Evolutionary conservation across 92 coral and sea anemone genomes (phyloP).

Genomic region (Pocillopora grandis): DNA sequence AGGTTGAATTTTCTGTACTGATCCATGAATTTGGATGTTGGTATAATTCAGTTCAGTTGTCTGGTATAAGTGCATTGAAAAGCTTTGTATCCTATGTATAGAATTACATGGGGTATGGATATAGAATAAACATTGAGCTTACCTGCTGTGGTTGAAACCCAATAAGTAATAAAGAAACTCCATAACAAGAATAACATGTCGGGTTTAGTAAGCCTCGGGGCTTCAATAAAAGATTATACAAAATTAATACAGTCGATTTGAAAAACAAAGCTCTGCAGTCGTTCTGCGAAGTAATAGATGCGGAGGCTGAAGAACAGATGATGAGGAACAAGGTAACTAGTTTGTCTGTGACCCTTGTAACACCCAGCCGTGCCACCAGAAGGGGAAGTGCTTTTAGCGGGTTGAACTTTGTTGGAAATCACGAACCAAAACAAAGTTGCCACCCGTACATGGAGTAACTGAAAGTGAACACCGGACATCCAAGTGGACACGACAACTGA

Average conservation of each 20-base stretch:
- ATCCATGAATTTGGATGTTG: too few relatives aligned
- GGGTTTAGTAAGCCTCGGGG: too few relatives aligned
- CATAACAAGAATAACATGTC: conserved; percentile 4
- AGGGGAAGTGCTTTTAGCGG: conserved; percentile 1
- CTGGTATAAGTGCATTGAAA: neutral
- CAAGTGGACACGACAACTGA: neutral
- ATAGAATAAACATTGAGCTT: neutral
- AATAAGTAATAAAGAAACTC: conserved; percentile 17
- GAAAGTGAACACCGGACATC: conserved; percentile 7
- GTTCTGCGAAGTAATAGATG: neutral
- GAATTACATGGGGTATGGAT: neutral
- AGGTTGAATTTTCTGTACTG: too few relatives aligned
- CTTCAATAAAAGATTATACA: neutral
- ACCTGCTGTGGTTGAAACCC: conserved; percentile 31
- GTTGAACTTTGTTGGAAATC: neutral
- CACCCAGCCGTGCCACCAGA: neutral
- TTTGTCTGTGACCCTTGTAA: neutral
- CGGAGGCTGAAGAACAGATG: neutral
- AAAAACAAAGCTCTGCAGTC: neutral
- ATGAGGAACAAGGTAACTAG: neutral
- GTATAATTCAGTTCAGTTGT: neutral
- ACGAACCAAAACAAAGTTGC: neutral
- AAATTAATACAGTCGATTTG: neutral
- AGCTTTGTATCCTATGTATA: neutral
- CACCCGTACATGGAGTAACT: conserved; percentile 19